phyloP scores from a whole-genome alignment of 2,797 vertebrate genomes.

The Scleropages formosus region DNA sequence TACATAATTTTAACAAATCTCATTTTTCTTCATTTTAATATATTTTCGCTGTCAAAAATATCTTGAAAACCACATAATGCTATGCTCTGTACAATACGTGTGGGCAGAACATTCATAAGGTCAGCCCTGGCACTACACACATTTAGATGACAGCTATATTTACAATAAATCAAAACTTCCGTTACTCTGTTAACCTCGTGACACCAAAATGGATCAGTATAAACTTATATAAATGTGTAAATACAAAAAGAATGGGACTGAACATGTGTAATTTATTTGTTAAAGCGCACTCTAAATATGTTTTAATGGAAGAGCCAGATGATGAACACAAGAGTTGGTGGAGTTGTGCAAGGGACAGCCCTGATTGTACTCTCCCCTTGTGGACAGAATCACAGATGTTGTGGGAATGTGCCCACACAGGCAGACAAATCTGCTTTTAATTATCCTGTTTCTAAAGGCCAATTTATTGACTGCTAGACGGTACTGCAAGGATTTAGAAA shows the following conservation, averaged over 20 bases:
- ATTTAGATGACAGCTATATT: slow-evolving; percentile 18
- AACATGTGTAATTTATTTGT: neutral
- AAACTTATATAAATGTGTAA: slow-evolving; percentile 25
- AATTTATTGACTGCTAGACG: neutral
- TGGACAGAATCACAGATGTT: neutral
- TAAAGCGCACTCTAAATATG: slow-evolving; percentile 11
- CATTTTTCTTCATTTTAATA: neutral
- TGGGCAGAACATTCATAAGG: slow-evolving; percentile 2
- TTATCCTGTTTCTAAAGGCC: neutral
- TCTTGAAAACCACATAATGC: slow-evolving; percentile 12
- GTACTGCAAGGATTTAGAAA: no score
- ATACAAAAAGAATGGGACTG: slow-evolving; percentile 18
- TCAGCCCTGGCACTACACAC: slow-evolving; percentile 16
- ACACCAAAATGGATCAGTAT: slow-evolving; percentile 3
- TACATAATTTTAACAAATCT: neutral
- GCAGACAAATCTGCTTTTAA: no score
- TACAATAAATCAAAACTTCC: slow-evolving; percentile 21
- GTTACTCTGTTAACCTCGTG: neutral
- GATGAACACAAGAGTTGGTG: neutral
- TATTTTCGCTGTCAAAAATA: slow-evolving; percentile 26
- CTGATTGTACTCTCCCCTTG: slow-evolving; percentile 2
- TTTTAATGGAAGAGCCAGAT: slow-evolving; percentile 16
- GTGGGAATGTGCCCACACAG: neutral
- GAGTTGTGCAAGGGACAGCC: neutral
- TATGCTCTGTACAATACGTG: slow-evolving; percentile 7